Evolutionary conservation across 2,888 invertebrate genomes (phyloP), one percentile per base, ranked within the genome.

Genomic region (Zaprionus lineosus): DNA sequence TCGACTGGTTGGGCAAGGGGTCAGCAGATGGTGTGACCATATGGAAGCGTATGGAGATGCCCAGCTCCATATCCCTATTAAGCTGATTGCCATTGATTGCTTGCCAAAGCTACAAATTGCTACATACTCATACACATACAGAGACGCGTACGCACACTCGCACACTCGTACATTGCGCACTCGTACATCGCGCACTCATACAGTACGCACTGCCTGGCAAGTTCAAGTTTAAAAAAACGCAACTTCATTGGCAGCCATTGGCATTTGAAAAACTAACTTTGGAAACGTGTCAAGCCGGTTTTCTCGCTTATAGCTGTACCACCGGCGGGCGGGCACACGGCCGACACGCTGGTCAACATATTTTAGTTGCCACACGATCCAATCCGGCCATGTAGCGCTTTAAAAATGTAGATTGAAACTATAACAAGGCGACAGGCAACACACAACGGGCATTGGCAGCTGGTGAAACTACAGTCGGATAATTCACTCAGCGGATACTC

Each of bases 231-330:
- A 78, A 84, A 55, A 58, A 66, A 70, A 64, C 40, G 59, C 67
- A n/a, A n/a, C n/a, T n/a, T n/a, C n/a, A n/a, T n/a, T n/a, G 55
- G 41, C 55, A 74, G 57, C 57, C 46, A 68, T 48, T 63, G 75
- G 73, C 71, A 74, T 78, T 74, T 78, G 79, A 39, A 37, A 48
- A 43, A 58, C 76, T 59, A 58, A 76, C 81, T 75, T 83, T 83
- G 76, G 76, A 84, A 77, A 77, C 81, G 81, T 77, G 76, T 77
- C 81, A 75, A 77, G 76, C 76, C 76, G 76, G 76, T n/a, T 77
- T 75, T 74, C 33, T 31, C 46, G 47, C 31, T 50, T 31, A 11
- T 15, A 24, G 62, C 26, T 61, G 28, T 19, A 14, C 21, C 7
- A 24, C 31, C 19, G 26, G 24, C 24, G 58, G 34, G 46, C 52